Base-by-base conservation (phyloP, 1,140 invertebrate species). In the Hyles euphorbiae region DNA sequence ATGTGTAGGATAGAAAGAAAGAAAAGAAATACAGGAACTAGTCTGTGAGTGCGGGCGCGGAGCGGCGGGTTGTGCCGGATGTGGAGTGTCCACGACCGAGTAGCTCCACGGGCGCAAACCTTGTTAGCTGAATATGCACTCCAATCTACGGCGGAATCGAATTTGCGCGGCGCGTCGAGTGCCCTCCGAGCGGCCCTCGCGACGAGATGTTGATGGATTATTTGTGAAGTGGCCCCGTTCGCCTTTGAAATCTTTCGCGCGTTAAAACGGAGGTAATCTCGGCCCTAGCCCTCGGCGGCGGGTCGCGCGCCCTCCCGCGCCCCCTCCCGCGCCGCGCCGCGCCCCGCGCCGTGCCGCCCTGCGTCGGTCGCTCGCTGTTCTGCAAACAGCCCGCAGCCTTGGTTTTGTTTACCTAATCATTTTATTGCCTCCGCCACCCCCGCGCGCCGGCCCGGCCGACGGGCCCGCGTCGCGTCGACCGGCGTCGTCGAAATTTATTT, bases 221-320 rank as follows among this genome's bases (percentile, higher is more conserved):
- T 86, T 83, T 84, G 84, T 85, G 82, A 83, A 87, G 84, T 85
- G 83, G 75, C 76, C 70, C 65, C 56, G 68, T 61, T 61, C 72
- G 78, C 80, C 81, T 87, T 87, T 87, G 77, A 87, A 86, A 84
- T 79, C 83, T 81, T 83, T 86, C 83, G 77, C 78, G 81, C 82
- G 84, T 84, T 84, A 87, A 85, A 86, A 86, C 76, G 83, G 76
- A 86, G 84, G 83, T 84, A 86, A 85, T 85, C 81, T 81, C 73
- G 70, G 65, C 70, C 64, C 65, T 54, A 65, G 36, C 66, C 63
- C 67, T 46, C 64, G 43, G 36, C 57, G 60, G 54, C 71, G 56
- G 58, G 69, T 51, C 61, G 52, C 67, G 67, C 61, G 8, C 60
- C 53, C 54, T 40, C 56, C 71, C 57, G 56, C 69, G 51, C 63